Percentiles rank a stretch among this genome's conserved stretches.
Evolutionary conservation across 2,113 vertebrate species (phyloP).

Genomic region (Prochilodus magdalenae): DNA sequence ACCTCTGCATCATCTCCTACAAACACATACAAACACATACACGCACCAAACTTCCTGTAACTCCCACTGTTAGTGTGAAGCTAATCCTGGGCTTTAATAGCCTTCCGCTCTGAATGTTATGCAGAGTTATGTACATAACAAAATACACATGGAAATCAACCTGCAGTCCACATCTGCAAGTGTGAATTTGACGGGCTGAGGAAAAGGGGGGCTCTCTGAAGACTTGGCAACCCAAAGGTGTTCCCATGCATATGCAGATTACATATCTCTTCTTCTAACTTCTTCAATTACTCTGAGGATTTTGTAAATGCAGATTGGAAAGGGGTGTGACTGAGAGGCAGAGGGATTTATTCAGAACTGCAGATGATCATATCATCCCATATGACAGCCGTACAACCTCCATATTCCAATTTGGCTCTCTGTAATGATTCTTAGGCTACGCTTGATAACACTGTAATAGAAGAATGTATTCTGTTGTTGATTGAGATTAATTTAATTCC

Average conservation of each 20-base stretch:
- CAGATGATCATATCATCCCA: slow-evolving; percentile 26
- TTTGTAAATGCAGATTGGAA: slow-evolving; percentile 51
- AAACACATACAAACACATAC: slow-evolving; percentile 13
- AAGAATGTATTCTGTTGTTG: background rate
- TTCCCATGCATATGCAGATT: slow-evolving; percentile 62
- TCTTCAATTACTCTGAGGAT: slow-evolving; percentile 58
- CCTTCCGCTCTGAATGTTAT: slow-evolving; percentile 64
- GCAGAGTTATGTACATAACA: slow-evolving; percentile 79
- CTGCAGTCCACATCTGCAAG: slow-evolving; percentile 58
- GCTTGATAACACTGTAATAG: background rate
- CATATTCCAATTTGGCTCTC: slow-evolving; percentile 15
- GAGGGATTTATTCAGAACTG: slow-evolving; percentile 44
- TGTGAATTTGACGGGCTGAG: slow-evolving; percentile 48
- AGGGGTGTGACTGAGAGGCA: slow-evolving; percentile 53
- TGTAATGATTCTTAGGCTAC: slow-evolving; percentile 20
- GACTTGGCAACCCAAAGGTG: slow-evolving; percentile 31
- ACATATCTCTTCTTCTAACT: slow-evolving; percentile 48
- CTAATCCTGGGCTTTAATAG: slow-evolving; percentile 62
- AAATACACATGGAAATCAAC: slow-evolving; percentile 71
- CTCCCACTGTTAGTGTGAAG: slow-evolving; percentile 52
- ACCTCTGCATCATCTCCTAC: background rate
- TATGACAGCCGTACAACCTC: slow-evolving; percentile 23
- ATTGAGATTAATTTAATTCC: slow-evolving; percentile 1
- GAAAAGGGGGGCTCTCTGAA: slow-evolving; percentile 22
- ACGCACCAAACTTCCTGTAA: background rate